phyloP scores from a whole-genome alignment of 2,797 vertebrate genomes.

The Anas bahamensis region DNA sequence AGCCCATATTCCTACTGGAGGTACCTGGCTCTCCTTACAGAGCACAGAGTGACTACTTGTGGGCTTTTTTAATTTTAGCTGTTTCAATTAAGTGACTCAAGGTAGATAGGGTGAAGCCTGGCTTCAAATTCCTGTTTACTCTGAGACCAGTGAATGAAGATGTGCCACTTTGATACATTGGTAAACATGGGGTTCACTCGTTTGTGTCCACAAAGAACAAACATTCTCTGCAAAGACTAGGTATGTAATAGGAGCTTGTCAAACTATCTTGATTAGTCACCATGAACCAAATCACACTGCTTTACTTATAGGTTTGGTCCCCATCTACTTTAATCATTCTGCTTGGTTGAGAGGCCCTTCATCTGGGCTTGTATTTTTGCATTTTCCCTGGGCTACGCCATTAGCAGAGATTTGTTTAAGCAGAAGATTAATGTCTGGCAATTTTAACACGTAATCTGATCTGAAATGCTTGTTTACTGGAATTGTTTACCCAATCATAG shows the following conservation, averaged over 20 bases:
- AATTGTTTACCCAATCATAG: constrained; percentile 6
- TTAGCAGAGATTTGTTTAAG: constrained; percentile 62
- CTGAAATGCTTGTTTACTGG: constrained; percentile 19
- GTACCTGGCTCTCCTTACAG: neutral
- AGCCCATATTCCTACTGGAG: neutral
- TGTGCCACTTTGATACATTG: neutral
- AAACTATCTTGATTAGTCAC: constrained; percentile 37
- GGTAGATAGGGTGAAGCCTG: neutral
- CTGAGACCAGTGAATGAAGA: constrained; percentile 24
- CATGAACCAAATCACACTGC: neutral
- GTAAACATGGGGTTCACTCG: constrained; percentile 4
- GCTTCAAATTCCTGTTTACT: constrained; percentile 45
- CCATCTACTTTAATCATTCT: constrained; percentile 33
- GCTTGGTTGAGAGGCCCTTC: neutral
- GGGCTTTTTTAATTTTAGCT: neutral
- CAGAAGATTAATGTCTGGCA: constrained; percentile 26
- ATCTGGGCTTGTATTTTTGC: constrained; percentile 38
- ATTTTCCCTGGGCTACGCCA: constrained; percentile 19
- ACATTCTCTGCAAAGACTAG: neutral
- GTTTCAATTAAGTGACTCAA: neutral
- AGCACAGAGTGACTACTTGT: neutral
- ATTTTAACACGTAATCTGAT: constrained; percentile 29
- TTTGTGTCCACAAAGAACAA: constrained; percentile 13
- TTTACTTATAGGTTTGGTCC: constrained; percentile 43
- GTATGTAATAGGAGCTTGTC: constrained; percentile 13